Evolutionary conservation across 1,140 invertebrate genomes (phyloP).

Genomic region (Laodelphax striatellus): DNA sequence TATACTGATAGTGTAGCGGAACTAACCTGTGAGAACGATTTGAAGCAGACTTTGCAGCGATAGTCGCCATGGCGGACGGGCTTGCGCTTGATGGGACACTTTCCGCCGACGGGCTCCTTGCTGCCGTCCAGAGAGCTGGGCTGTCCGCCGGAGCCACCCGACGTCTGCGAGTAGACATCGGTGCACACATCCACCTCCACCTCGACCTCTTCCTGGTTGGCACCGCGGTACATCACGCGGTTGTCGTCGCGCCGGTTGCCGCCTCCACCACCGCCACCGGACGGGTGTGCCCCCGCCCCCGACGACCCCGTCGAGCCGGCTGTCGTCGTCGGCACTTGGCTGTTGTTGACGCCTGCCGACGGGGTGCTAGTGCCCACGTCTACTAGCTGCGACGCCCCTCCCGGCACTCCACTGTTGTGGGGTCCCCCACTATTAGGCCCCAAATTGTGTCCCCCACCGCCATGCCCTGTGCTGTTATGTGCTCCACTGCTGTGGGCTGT

Average conservation of each 20-base stretch:
- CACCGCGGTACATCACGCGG: background rate
- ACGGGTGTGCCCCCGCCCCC: too few relatives aligned
- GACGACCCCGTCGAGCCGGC: background rate
- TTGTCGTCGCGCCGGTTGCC: background rate
- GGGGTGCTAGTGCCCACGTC: background rate
- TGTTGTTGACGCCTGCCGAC: too few relatives aligned
- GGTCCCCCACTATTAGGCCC: too few relatives aligned
- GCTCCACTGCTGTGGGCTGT: too few relatives aligned
- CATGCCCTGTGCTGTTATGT: too few relatives aligned
- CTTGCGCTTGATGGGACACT: background rate
- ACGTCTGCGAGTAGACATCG: conserved; percentile 5
- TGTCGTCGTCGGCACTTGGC: background rate
- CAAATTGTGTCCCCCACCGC: too few relatives aligned
- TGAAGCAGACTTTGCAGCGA: conserved; percentile 13
- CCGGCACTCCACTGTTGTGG: too few relatives aligned
- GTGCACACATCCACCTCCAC: conserved; percentile 17
- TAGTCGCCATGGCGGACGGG: background rate
- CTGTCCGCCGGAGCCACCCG: background rate
- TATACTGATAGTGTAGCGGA: too few relatives aligned
- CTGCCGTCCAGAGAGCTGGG: background rate
- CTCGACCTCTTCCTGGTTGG: conserved; percentile 13
- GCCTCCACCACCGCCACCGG: too few relatives aligned
- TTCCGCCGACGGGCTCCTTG: background rate
- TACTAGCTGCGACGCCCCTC: background rate
- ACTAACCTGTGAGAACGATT: conserved; percentile 14